A percentile compares a stretch with the other conserved stretches of the same genome.
Conservation (phyloP, 1,140 invertebrate genomes). For the Papilio polyxenes region DNA sequence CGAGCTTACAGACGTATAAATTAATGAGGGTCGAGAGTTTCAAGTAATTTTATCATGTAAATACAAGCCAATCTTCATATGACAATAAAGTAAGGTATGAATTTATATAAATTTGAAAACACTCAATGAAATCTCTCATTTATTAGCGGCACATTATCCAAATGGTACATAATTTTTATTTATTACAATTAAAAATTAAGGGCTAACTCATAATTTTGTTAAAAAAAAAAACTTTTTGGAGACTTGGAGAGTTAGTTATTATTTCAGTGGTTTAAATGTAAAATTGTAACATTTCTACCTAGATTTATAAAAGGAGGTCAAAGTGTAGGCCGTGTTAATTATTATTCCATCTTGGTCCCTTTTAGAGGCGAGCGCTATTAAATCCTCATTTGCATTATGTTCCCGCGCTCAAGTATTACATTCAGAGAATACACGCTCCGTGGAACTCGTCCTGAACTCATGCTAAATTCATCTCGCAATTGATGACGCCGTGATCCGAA, state of each 20-base stretch:
- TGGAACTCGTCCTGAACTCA: conserved; percentile 1
- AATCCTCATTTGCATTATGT: conserved; percentile 36
- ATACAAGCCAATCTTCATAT: background rate
- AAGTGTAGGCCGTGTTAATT: conserved; percentile 28
- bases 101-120: no score
- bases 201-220: no score
- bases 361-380: conserved; percentile 23
- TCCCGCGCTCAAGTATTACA: conserved; percentile 13
- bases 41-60: background rate
- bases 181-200: no score
- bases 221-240: no score
- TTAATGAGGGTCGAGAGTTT: background rate
- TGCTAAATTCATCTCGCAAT: conserved; percentile 7
- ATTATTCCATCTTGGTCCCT: conserved; percentile 35
- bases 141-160: no score
- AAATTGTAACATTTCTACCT: conserved; percentile 7
- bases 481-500: background rate
- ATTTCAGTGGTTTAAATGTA: background rate
- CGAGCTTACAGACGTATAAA: background rate
- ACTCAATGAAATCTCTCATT: no score
- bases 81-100: no score
- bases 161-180: no score
- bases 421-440: conserved; percentile 23
- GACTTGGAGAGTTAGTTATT: no score
- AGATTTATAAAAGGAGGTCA: conserved; percentile 25